Conservation (phyloP, 2,113 vertebrate genomes). For the Nannospalax galili region DNA sequence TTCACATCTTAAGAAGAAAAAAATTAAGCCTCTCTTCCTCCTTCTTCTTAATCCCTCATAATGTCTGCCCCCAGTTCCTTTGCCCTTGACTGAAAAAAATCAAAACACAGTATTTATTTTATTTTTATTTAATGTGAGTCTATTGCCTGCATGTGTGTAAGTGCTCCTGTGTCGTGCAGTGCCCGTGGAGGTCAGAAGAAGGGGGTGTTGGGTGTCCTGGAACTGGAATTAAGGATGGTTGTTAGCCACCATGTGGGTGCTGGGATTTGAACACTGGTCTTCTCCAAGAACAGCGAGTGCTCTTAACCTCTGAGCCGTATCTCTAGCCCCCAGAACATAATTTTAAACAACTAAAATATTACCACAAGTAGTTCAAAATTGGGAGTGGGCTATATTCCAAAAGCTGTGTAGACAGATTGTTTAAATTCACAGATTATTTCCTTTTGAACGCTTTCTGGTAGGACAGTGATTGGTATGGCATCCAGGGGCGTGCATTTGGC, state of each 20-base stretch:
- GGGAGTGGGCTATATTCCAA: not conserved
- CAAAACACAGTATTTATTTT: not conserved
- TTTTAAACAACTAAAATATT: slow-evolving; percentile 3
- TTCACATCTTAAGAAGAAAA: slow-evolving; percentile 16
- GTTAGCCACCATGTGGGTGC: too few relatives aligned
- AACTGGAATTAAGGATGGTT: too few relatives aligned
- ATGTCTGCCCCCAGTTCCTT: not conserved
- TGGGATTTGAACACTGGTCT: too few relatives aligned
- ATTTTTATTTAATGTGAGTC: too few relatives aligned
- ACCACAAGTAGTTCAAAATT: not conserved
- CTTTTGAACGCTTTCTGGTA: not conserved
- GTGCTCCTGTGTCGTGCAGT: too few relatives aligned
- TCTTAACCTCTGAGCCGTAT: too few relatives aligned
- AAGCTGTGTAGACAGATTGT: slow-evolving; percentile 7
- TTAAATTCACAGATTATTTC: slow-evolving; percentile 13
- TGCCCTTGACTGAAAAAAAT: not conserved
- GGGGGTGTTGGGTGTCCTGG: too few relatives aligned
- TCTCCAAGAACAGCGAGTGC: too few relatives aligned
- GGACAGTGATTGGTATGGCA: not conserved
- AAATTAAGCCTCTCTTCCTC: not conserved
- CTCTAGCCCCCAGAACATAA: too few relatives aligned
- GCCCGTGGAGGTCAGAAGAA: too few relatives aligned
- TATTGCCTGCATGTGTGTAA: too few relatives aligned
- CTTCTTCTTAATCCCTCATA: not conserved
- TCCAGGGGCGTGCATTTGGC: not conserved